A percentile compares a stretch with the other conserved stretches of the same genome.
Evolutionary conservation across 2,797 vertebrate genomes (phyloP).

Genomic region (Enteromius thamalakanensis): DNA sequence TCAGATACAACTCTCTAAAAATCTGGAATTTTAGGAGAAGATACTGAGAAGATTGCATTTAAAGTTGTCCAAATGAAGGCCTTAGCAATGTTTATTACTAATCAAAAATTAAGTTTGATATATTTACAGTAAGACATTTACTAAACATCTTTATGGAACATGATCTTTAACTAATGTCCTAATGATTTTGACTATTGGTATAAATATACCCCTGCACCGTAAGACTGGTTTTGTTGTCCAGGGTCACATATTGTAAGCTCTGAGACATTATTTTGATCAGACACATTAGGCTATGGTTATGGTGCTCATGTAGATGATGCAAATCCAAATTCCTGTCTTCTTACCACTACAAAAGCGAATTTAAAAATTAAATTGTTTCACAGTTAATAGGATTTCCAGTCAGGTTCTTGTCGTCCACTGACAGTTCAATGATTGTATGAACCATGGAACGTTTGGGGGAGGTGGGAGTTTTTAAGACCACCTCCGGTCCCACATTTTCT

Average conservation of each 20-base stretch:
- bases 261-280: neutral
- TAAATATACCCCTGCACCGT: too few species aligned
- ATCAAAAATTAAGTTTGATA: too few species aligned
- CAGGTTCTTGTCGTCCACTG: neutral
- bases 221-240: too few species aligned
- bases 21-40: too few species aligned
- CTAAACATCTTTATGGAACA: too few species aligned
- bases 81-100: too few species aligned
- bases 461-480: constrained; percentile 13
- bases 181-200: too few species aligned
- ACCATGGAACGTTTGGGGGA: neutral
- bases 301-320: neutral
- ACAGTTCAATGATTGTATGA: neutral
- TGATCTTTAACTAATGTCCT: too few species aligned
- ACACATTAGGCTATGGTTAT: neutral
- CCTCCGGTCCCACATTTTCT: constrained; percentile 43
- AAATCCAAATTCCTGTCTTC: neutral
- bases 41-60: too few species aligned
- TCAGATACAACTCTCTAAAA: too few species aligned
- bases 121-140: too few species aligned
- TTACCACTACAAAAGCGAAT: neutral
- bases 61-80: too few species aligned
- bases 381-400: neutral
- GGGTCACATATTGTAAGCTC: neutral
- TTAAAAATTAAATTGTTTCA: neutral